phyloP scores from a whole-genome alignment of 2,797 vertebrate genomes.

The Botia almorhae region DNA sequence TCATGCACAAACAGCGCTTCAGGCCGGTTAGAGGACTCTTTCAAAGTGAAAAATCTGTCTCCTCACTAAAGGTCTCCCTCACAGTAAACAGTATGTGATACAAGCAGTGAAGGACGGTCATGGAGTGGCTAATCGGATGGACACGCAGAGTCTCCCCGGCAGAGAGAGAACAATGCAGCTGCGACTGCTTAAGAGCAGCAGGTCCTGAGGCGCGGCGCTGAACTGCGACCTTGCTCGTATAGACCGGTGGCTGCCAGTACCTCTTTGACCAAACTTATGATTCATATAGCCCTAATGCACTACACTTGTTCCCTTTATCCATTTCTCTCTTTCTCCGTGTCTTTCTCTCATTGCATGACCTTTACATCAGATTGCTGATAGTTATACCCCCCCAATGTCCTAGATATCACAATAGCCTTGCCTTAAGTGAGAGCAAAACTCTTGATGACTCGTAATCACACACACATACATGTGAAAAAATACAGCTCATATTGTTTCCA shows the following conservation, averaged over 20 bases:
- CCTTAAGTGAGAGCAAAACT: conserved; percentile 61
- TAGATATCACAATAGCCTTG: conserved; percentile 64
- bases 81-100: conserved; percentile 59
- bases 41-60: conserved; percentile 59
- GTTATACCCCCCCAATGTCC: conserved; percentile 56
- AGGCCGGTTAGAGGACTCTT: conserved; percentile 54
- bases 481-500: conserved; percentile 57
- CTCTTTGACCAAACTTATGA: conserved; percentile 59
- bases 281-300: conserved; percentile 57
- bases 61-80: conserved; percentile 53
- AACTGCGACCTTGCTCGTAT: conserved; percentile 58
- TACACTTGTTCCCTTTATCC: conserved; percentile 45
- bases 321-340: conserved; percentile 42
- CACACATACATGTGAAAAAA: conserved; percentile 33
- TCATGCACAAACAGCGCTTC: conserved; percentile 56
- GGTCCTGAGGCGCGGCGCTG: conserved; percentile 52
- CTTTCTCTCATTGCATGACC: conserved; percentile 56
- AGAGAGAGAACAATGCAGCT: conserved; percentile 40
- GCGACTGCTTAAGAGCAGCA: conserved; percentile 50
- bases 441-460: conserved; percentile 35
- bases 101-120: conserved; percentile 55
- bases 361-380: conserved; percentile 61
- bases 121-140: conserved; percentile 57
- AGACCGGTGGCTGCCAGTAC: conserved; percentile 52
- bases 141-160: conserved; percentile 50